Evolutionary conservation across 2,113 vertebrate genomes (phyloP), one percentile per base, ranked within the genome.

Genomic region (Eudyptes chrysolophus): DNA sequence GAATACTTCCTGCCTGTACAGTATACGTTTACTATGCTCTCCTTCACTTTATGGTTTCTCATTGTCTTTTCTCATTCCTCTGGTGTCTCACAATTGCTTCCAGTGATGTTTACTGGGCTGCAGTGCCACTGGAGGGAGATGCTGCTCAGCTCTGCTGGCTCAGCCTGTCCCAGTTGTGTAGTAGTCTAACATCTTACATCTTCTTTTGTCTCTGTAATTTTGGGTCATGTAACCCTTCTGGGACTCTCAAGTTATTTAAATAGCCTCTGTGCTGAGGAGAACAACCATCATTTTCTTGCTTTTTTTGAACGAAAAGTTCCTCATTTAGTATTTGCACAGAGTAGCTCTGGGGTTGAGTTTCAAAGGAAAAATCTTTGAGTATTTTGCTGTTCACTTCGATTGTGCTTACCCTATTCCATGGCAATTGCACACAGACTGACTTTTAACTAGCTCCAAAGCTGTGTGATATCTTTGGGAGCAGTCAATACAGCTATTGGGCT

Each of bases 401-500:
- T 89, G 52, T 3, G 3, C 61, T 87, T 51, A 46, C 42, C 48
- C 81, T 69, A 15, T 61, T 84, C 70, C 4, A 7, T 22, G 21
- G 44, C 65, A 85, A 61, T 65, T 66, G 87, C 81, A 92, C 30
- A 66, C 84, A 91, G 78, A 19, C 57, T 82, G 82, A 70, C 74
- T 93, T 88, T n/a, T 96, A 93, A 96, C 95, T 94, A 92, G 84
- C 91, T 91, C 30, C 44, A 13, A 22, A 97, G 75, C 66, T 71
- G 55, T 84, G 84, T 87, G 84, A 62, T 82, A 42, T 81, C 81
- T 82, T 44, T 80, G 70, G n/a, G 46, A 91, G 30, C 8, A 87
- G 81, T 82, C 80, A 80, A 77, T 79, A 58, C 51, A 40, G 57
- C 25, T 77, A 51, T 13, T 89, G 22, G 54, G 22, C 46, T 93